A percentile compares a stretch with the other conserved stretches of the same genome.
Conservation (phyloP, 2,113 vertebrate species). For the Erythrolamprus reginae region DNA sequence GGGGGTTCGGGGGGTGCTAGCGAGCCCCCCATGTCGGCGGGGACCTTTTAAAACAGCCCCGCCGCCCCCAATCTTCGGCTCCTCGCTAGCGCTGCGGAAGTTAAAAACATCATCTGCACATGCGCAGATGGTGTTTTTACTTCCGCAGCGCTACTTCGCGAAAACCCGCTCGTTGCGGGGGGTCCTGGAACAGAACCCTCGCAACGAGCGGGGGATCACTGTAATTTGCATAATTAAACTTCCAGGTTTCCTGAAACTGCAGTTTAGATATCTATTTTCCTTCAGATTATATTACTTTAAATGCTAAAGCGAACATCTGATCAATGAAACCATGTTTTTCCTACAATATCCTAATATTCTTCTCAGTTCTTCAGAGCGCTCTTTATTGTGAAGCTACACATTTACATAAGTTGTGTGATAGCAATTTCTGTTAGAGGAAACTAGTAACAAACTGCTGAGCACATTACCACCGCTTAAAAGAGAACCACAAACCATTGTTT, state of each 20-base stretch:
- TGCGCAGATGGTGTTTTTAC: too few species aligned
- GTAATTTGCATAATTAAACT: background rate
- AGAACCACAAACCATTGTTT: background rate
- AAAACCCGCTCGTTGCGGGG: too few species aligned
- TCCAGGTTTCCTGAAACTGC: background rate
- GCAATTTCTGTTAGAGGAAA: background rate
- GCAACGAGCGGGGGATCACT: too few species aligned
- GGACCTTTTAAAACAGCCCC: too few species aligned
- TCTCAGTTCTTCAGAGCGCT: background rate
- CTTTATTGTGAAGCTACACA: background rate
- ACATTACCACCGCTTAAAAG: background rate
- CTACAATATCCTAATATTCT: background rate
- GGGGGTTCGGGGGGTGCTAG: too few species aligned
- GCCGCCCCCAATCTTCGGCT: too few species aligned
- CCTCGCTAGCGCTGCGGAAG: too few species aligned
- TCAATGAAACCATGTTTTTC: background rate
- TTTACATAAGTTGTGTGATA: background rate
- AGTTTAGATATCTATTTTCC: background rate
- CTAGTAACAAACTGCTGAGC: background rate
- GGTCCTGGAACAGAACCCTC: too few species aligned
- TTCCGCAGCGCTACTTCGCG: too few species aligned
- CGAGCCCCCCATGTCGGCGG: too few species aligned
- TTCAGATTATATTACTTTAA: background rate
- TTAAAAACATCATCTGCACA: too few species aligned
- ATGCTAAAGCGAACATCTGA: background rate